phyloP scores from a whole-genome alignment of 37 sponge, comb jelly and placozoan genomes.

The Eunapius fragilis region DNA sequence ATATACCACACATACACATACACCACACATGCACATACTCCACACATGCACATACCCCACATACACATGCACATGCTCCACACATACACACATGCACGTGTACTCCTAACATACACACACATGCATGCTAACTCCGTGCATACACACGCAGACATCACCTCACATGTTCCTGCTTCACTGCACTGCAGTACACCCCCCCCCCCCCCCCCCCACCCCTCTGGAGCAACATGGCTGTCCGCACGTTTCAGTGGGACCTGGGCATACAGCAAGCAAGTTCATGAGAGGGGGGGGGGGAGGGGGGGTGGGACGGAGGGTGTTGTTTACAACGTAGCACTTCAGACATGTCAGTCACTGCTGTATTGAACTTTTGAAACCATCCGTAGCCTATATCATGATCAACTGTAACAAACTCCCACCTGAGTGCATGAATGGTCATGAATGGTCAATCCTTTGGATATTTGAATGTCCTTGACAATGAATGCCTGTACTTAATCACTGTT shows the following conservation, averaged over 20 bases:
- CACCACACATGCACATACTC: too few species aligned
- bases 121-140: too few species aligned
- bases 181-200: constrained; percentile 59
- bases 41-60: too few species aligned
- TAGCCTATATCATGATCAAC: constrained; percentile 77
- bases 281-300: not conserved
- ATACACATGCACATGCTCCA: too few species aligned
- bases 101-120: too few species aligned
- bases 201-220: too few species aligned
- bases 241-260: constrained; percentile 42
- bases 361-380: constrained; percentile 57
- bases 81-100: too few species aligned
- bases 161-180: constrained; percentile 70
- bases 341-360: not conserved
- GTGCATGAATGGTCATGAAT: too few species aligned
- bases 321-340: constrained; percentile 31
- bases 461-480: too few species aligned
- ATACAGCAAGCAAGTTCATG: not conserved
- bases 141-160: constrained; percentile 19
- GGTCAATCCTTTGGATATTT: too few species aligned
- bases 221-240: constrained; percentile 55
- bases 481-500: constrained; percentile 5
- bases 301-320: not conserved
- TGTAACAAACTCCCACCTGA: constrained; percentile 79
- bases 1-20: too few species aligned